Evolutionary conservation across 2,113 vertebrate species (phyloP).

Genomic region (Limnothrissa miodon): DNA sequence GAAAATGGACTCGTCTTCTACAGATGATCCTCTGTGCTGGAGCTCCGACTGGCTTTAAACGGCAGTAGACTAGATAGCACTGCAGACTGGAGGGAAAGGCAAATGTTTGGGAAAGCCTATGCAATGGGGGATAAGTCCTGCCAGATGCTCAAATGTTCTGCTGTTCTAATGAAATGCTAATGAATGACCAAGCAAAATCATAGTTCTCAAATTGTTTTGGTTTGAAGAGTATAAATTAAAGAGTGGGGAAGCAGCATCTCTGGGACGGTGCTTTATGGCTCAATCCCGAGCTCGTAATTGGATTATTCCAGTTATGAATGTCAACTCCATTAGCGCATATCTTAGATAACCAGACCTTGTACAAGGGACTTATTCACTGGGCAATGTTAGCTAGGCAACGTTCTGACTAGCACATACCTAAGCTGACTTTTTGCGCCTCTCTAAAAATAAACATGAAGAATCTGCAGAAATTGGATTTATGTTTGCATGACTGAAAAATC

Average conservation of each 20-base stretch:
- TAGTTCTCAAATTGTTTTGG: neutral
- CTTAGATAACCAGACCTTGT: conserved; percentile 1
- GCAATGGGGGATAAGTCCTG: neutral
- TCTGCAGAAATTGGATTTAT: neutral
- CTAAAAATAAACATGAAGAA: conserved; percentile 6
- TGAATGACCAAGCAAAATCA: neutral
- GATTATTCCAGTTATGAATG: conserved; percentile 19
- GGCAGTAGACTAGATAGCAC: neutral
- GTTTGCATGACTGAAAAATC: neutral
- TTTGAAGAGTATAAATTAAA: neutral
- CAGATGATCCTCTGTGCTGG: neutral
- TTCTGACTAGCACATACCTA: neutral
- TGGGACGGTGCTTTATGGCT: neutral
- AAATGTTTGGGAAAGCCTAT: neutral
- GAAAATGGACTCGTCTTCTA: neutral
- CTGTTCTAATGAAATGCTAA: neutral
- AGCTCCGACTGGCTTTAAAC: neutral
- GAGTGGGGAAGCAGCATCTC: neutral
- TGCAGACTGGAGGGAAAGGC: neutral
- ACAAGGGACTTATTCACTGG: conserved; percentile 7
- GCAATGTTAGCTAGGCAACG: neutral
- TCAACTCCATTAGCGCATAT: conserved; percentile 18
- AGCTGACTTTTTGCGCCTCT: neutral
- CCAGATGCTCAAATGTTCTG: neutral
- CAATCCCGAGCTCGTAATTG: neutral